Conservation (phyloP, 2,888 invertebrate species). For the Agonopterix arenella region DNA sequence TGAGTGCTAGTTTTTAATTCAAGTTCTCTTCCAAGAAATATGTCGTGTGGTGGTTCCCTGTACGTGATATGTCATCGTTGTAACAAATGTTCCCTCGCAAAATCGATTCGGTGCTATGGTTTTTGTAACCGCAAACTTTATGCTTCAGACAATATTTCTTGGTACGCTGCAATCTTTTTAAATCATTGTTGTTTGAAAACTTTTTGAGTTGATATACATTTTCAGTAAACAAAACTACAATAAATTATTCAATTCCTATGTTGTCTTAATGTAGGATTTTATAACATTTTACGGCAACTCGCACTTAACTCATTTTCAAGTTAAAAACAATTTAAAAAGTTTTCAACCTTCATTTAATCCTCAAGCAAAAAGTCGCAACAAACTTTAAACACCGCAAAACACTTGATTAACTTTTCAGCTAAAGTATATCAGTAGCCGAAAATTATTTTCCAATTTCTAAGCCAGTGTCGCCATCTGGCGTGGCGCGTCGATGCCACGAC, state of each 20-base stretch:
- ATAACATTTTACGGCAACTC: too few species aligned
- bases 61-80: conserved; percentile 18
- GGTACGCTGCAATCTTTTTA: background rate
- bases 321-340: too few species aligned
- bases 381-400: background rate
- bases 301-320: too few species aligned
- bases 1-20: conserved; percentile 10
- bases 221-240: background rate
- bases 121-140: conserved; percentile 12
- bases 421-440: conserved; percentile 25
- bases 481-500: conserved; percentile 46
- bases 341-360: too few species aligned
- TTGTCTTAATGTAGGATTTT: too few species aligned
- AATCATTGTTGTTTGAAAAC: background rate
- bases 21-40: conserved; percentile 10
- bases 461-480: conserved; percentile 65
- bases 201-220: conserved; percentile 2
- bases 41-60: conserved; percentile 13
- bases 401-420: background rate
- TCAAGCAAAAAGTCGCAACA: too few species aligned
- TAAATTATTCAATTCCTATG: too few species aligned
- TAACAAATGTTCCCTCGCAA: conserved; percentile 15
- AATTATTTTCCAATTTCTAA: conserved; percentile 67
- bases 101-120: conserved; percentile 13
- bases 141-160: conserved; percentile 8